Evolutionary conservation across 2,113 vertebrate genomes (phyloP).

Genomic region (Progne subis): DNA sequence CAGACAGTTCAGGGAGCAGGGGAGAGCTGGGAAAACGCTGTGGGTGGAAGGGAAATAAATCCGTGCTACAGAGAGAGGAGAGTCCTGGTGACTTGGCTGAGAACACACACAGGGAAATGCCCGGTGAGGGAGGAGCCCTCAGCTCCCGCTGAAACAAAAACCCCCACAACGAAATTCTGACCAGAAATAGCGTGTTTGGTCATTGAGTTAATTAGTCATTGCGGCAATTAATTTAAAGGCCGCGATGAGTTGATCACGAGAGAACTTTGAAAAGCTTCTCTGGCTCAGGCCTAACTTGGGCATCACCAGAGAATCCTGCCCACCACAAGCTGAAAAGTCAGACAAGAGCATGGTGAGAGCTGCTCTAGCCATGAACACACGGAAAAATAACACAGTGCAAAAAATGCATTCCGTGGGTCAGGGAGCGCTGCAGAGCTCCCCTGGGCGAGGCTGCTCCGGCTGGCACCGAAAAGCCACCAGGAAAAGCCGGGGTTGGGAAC

Average conservation of each 20-base stretch:
- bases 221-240: neutral
- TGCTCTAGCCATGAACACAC: neutral
- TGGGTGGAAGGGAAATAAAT: neutral
- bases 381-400: neutral
- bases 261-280: neutral
- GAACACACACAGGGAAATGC: neutral
- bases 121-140: neutral
- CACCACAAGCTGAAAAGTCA: accelerated
- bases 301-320: neutral
- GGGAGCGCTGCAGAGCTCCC: neutral
- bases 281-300: neutral
- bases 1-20: neutral
- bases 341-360: accelerated
- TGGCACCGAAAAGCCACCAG: accelerated
- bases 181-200: neutral
- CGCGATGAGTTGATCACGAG: accelerated
- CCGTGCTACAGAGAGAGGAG: accelerated
- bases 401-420: neutral
- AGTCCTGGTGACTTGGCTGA: accelerated
- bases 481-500: neutral
- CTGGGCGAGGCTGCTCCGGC: accelerated
- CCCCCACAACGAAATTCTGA: neutral
- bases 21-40: neutral
- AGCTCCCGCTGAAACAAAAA: neutral
- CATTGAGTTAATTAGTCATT: neutral